These are phyloP conservation scores for Cerceris ruficornis DNA, from an alignment of 2,888 invertebrate genomes.

Conservation along the genomic window DNA sequence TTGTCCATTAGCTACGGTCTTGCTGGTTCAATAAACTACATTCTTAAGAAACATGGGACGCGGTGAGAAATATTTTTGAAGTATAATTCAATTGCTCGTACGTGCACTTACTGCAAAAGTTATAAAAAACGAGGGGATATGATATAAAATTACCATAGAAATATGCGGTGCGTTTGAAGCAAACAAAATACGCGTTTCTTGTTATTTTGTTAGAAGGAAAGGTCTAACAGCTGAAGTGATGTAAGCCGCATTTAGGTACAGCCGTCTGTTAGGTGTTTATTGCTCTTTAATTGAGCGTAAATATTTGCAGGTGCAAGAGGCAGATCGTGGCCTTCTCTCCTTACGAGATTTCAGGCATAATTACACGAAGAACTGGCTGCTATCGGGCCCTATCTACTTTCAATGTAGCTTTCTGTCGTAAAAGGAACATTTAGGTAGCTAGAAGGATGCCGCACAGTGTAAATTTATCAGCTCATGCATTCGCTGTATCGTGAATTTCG, in stretches of 20 bases:
- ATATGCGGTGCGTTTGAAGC: too few species aligned
- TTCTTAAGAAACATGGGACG: too few species aligned
- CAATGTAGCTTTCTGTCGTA: conserved; percentile 59
- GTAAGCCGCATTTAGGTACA: conserved; percentile 40
- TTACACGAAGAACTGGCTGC: conserved; percentile 41
- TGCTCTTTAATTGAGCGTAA: conserved; percentile 65
- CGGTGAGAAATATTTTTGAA: too few species aligned
- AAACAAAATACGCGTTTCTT: too few species aligned
- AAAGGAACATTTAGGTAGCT: conserved; percentile 52
- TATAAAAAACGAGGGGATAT: too few species aligned
- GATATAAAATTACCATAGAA: too few species aligned
- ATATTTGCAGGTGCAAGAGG: conserved; percentile 62
- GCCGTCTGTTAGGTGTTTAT: conserved; percentile 54
- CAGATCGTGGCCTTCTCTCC: conserved; percentile 8
- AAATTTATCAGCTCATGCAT: conserved; percentile 61
- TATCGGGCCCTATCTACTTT: conserved; percentile 42
- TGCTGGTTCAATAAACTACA: too few species aligned
- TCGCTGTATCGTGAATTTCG: conserved; percentile 44
- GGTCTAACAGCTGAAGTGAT: background rate
- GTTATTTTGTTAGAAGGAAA: background rate
- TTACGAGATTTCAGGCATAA: conserved; percentile 43
- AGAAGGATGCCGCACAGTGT: conserved; percentile 57
- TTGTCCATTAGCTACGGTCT: too few species aligned
- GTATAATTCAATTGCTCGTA: too few species aligned
- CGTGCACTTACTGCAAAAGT: too few species aligned